These are phyloP conservation scores for Chironomus tepperi DNA, from an alignment of 1,140 invertebrate species.

Conservation along the genomic window DNA sequence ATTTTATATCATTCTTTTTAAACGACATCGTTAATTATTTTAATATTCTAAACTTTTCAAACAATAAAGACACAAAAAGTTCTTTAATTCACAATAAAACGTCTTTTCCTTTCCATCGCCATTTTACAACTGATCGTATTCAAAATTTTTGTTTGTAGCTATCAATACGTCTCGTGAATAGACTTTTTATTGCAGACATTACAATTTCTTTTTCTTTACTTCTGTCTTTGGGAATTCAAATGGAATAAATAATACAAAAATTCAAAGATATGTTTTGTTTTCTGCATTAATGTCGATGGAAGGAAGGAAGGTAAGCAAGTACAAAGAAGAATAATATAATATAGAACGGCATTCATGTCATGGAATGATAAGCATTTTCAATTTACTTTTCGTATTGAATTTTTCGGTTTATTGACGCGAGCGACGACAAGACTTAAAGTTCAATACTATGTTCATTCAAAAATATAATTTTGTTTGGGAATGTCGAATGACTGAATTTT, in stretches of 20 bases:
- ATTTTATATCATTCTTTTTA: constrained; percentile 16
- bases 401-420: too few relatives aligned
- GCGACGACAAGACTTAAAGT: too few relatives aligned
- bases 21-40: not conserved
- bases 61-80: not conserved
- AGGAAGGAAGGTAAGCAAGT: too few relatives aligned
- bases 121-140: constrained; percentile 17
- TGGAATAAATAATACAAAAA: not conserved
- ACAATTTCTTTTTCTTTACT: not conserved
- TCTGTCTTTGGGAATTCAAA: not conserved
- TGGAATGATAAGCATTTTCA: too few relatives aligned
- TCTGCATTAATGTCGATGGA: too few relatives aligned
- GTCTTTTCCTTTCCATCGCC: constrained; percentile 1
- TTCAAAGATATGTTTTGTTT: too few relatives aligned
- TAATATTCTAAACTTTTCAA: not conserved
- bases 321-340: too few relatives aligned
- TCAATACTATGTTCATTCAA: too few relatives aligned
- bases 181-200: not conserved
- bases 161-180: not conserved
- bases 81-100: not conserved
- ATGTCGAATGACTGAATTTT: too few relatives aligned
- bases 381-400: too few relatives aligned
- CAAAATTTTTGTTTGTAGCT: not conserved
- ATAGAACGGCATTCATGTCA: too few relatives aligned
- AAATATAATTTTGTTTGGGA: too few relatives aligned